Percentiles rank a stretch among this genome's conserved stretches.
Evolutionary conservation across 2,797 vertebrate species (phyloP).

Genomic region (Paratrypauchen microcephalus): DNA sequence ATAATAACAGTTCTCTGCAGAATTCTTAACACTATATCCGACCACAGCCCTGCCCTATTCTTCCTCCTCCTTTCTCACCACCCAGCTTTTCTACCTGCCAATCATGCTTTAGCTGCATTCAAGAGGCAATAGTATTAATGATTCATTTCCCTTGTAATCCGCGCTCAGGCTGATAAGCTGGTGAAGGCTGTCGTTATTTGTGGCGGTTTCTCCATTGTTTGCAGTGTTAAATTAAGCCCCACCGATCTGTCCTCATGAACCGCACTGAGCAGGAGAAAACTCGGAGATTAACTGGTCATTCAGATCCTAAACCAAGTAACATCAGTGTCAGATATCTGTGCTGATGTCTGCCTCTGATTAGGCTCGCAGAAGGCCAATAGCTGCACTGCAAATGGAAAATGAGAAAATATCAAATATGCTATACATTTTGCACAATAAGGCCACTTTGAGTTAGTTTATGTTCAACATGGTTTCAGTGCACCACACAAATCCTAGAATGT

Average conservation of each 20-base stretch:
- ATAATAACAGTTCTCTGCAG: constrained; percentile 65
- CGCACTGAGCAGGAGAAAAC: constrained; percentile 52
- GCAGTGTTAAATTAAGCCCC: constrained; percentile 73
- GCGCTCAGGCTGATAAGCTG: constrained; percentile 73
- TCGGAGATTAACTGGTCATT: constrained; percentile 64
- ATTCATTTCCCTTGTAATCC: constrained; percentile 80
- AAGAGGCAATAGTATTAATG: constrained; percentile 78
- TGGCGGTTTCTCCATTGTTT: constrained; percentile 77
- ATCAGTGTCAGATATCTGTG: constrained; percentile 38
- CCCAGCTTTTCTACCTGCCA: constrained; percentile 69
- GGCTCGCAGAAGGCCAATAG: constrained; percentile 2
- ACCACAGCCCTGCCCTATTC: constrained; percentile 56
- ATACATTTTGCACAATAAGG: not conserved
- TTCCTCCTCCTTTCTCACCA: constrained; percentile 28
- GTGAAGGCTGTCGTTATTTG: constrained; percentile 70
- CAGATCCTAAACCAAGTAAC: constrained; percentile 48
- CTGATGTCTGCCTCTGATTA: constrained; percentile 18
- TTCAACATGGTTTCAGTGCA: no score
- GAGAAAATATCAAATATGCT: no score
- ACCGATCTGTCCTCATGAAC: constrained; percentile 68
- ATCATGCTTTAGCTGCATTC: constrained; percentile 74
- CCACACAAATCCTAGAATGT: no score
- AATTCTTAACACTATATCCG: constrained; percentile 35
- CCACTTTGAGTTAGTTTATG: no score
- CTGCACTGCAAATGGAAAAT: not conserved